A percentile compares a stretch with the other conserved stretches of the same genome.
Conservation (phyloP, 1,140 invertebrate species). For the Aethina tumida region DNA sequence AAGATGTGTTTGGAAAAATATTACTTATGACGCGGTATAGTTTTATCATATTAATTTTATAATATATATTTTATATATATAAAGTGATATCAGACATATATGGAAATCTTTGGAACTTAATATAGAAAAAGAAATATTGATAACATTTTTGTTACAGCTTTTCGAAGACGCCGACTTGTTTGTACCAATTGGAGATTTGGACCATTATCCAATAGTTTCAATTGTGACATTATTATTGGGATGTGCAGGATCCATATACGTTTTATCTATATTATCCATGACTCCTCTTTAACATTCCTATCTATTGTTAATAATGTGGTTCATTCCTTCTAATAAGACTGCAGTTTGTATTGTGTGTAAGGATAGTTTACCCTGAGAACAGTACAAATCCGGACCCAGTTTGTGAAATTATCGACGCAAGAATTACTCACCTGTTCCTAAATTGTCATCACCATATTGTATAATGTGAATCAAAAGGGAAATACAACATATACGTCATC, state of each 20-base stretch:
- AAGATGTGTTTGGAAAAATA: slow-evolving; percentile 33
- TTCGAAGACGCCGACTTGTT: slow-evolving; percentile 31
- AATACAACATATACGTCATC: no score
- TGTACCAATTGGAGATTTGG: slow-evolving; percentile 36
- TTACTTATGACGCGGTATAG: slow-evolving; percentile 30
- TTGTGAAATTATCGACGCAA: no score
- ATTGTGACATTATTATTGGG: slow-evolving; percentile 33
- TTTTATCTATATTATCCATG: slow-evolving; percentile 29
- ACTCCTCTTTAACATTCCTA: slow-evolving; percentile 7
- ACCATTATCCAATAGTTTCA: slow-evolving; percentile 34
- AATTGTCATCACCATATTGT: no score
- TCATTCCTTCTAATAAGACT: no score
- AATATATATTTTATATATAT: slow-evolving; percentile 1
- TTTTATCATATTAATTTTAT: slow-evolving; percentile 1
- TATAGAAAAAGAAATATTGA: slow-evolving; percentile 5
- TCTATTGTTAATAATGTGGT: no score
- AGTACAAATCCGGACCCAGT: no score
- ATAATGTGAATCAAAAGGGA: no score
- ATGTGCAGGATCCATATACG: slow-evolving; percentile 37
- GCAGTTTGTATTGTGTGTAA: no score
- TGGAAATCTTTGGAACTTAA: background rate
- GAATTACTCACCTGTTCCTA: no score
- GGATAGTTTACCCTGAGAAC: no score
- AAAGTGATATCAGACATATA: slow-evolving; percentile 1
- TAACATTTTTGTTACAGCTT: slow-evolving; percentile 24